Conservation (phyloP, 2,113 vertebrate species). For the Melanerpes aurifrons region DNA sequence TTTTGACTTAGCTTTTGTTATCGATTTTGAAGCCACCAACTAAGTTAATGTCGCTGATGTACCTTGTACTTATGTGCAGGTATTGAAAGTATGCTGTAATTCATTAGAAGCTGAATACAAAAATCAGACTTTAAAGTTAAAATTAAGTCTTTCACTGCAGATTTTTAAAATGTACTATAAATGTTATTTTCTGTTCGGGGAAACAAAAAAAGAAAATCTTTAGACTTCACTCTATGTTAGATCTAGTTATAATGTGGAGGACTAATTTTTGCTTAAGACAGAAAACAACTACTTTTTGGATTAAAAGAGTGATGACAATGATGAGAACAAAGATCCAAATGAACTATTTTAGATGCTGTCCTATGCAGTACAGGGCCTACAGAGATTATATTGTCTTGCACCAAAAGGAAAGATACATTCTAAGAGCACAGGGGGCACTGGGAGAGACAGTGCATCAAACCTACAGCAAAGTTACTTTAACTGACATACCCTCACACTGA, state of each 20-base stretch:
- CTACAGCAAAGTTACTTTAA: neutral
- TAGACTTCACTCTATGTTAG: neutral
- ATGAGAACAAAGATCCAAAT: neutral
- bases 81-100: neutral
- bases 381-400: neutral
- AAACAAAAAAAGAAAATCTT: neutral
- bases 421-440: neutral
- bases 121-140: neutral
- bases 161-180: neutral
- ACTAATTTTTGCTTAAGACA: neutral
- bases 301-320: neutral
- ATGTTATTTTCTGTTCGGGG: neutral
- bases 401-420: neutral
- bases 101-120: neutral
- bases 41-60: neutral
- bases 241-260: neutral
- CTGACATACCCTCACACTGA: slow-evolving; percentile 6
- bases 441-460: neutral
- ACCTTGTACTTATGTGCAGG: neutral
- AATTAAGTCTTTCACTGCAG: neutral
- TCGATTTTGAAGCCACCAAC: neutral
- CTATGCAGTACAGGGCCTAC: neutral
- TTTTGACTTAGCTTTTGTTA: neutral
- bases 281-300: neutral
- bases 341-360: neutral